Base-by-base conservation (phyloP, 1,140 invertebrate genomes). In the Aradophagus sp. region DNA sequence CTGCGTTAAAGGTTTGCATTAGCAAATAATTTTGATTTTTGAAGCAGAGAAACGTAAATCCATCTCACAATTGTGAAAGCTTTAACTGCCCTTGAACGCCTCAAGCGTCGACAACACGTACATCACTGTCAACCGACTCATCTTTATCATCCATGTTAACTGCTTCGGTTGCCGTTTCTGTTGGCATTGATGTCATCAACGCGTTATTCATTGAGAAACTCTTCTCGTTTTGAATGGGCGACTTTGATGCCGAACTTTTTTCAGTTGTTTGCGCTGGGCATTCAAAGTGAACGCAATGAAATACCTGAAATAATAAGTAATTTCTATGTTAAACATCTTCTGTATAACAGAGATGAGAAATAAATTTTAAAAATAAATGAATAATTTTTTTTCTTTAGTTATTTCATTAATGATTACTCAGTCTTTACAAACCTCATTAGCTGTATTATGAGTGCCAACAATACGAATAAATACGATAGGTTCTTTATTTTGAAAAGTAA, bases 251-350 rank as follows among this genome's bases (percentile, higher is more conserved):
- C 34, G 8, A 44, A 50, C 77, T 78, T 26, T 80, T 77, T 19
- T 89, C 87, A 66, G 88, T 86, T 17, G 69, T 69, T 81, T 92
- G 91, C 10, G 92, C 90, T 7, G 96, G 96, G 82, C 95, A 97
- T 86, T 99, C 97, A 83, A 99, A 93, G 85, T 99, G 97, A 16
- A 99, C 97, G 82, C 95, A 95, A 82, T 99, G 97, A 84, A 99
- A 99, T 35, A 97, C 95, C 94, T 96, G 8, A 35, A 32, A 20
- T 0, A 23, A 11, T 10, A 17, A 31, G 14, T 39, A 53, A 39
- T 29, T 41, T 10, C 14, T 13, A 34, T 34, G n/a, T 29, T 29
- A 5, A 5, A 29, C 2, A 29, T 29, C n/a, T 29, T 5, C 14
- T 15, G 8, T 11, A 15, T 15, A 34, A 34, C 16, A 35, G 14